phyloP scores from a whole-genome alignment of 2,797 vertebrate species.

The Fundulus diaphanus region DNA sequence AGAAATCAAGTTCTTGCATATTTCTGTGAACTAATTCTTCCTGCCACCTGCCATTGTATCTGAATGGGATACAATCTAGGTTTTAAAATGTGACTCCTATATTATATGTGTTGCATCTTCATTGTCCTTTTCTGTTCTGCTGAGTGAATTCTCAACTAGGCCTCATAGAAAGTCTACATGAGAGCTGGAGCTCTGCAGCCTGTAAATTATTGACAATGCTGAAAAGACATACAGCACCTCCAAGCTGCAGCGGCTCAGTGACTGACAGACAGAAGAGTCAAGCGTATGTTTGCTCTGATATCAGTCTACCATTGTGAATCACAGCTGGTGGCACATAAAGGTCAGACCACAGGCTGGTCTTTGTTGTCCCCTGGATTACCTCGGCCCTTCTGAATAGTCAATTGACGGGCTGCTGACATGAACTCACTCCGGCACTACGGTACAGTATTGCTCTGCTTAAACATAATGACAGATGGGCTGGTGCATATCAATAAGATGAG shows the following conservation, averaged over 20 bases:
- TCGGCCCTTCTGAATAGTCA: conserved; percentile 27
- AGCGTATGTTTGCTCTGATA: conserved; percentile 8
- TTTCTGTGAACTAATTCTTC: not conserved
- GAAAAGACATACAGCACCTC: conserved; percentile 18
- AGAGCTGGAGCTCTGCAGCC: not conserved
- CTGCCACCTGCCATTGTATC: not conserved
- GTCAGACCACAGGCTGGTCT: conserved; percentile 30
- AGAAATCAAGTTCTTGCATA: not conserved
- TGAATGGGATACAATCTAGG: not conserved
- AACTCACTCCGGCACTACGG: conserved; percentile 17
- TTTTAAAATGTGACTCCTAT: not conserved
- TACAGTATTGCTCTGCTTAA: conserved; percentile 33
- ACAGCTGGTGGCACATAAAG: conserved; percentile 35
- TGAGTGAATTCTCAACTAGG: not conserved
- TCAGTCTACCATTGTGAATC: conserved; percentile 24
- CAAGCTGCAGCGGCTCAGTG: not conserved
- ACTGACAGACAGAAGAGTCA: conserved; percentile 4
- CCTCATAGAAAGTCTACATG: not conserved
- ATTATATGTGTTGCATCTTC: not conserved
- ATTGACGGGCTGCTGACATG: conserved; percentile 19
- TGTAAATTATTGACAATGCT: conserved; percentile 50
- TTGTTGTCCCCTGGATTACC: conserved; percentile 21
- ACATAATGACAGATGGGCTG: conserved; percentile 17
- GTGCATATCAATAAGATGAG: conserved; percentile 13
- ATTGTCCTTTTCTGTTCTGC: not conserved